Evolutionary conservation across 1,140 invertebrate genomes (phyloP), one percentile per base, ranked within the genome.

Genomic region (Tetramorium simillimum): DNA sequence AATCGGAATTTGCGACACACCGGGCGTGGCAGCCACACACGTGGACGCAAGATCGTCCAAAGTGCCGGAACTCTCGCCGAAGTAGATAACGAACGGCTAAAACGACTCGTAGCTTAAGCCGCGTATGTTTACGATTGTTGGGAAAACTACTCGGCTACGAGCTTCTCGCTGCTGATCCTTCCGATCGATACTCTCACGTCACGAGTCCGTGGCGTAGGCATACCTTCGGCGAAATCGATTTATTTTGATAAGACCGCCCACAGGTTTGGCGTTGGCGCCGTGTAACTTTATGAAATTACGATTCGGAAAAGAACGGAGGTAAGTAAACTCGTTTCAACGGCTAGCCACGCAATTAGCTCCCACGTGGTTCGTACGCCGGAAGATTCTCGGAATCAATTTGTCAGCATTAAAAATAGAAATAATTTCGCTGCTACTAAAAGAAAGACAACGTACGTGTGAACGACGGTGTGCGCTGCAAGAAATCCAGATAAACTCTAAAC

Each of bases 241-340:
- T 40, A 58, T 73, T 73, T 72, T 51, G 43, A 69, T 51, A 49
- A 37, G 7, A 3, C 10, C 28, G n/a, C 14, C 14, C 14, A n/a
- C 24, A n/a, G 6, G 6, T 49, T 78, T 67, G 49, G 10, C 43
- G 16, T 33, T 16, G 76, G 18, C 12, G 24, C 40, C 56, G 3
- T 63, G 12, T 67, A 80, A 80, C 46, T 67, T 80, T 49, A 63
- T 37, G 24, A 80, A 65, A 43, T 62, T 77, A 77, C 21, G 40
- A 58, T n/a, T 75, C 33, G n/a, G 16, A 12, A 7, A 5, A 53
- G 2, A 18, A 58, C 28, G 33, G 37, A 28, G 16, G 24, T 62
- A 37, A 60, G 16, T 60, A 28, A 77, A 77, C 37, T 21, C 40
- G 37, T 4, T 76, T 62, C 43, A 63, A 9, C n/a, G 43, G 24